Percentiles rank a stretch among this genome's conserved stretches.
Evolutionary conservation across 2,888 invertebrate species (phyloP).

Genomic region (Teinopalpus imperialis): DNA sequence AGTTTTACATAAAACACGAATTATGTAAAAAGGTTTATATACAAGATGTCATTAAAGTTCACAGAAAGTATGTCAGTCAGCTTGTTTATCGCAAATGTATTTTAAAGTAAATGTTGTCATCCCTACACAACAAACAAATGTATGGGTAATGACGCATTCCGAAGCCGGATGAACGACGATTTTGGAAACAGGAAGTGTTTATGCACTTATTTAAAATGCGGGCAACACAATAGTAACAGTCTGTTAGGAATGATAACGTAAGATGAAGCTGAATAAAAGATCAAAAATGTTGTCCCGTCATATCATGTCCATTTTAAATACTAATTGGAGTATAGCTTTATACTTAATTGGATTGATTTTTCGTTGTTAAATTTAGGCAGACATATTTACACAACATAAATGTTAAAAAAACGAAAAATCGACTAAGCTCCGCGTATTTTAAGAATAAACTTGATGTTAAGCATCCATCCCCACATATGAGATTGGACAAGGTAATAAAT

Average conservation of each 20-base stretch:
- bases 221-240: constrained; percentile 18
- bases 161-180: constrained; percentile 45
- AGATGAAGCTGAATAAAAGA: constrained; percentile 3
- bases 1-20: too few relatives aligned
- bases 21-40: too few relatives aligned
- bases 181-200: constrained; percentile 46
- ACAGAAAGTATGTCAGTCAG: background rate
- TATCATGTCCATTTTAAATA: background rate
- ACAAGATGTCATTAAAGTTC: background rate
- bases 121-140: constrained; percentile 7
- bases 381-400: too few relatives aligned
- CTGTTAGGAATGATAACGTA: background rate
- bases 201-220: constrained; percentile 28
- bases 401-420: too few relatives aligned
- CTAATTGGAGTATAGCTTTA: too few relatives aligned
- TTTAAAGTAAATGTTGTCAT: constrained; percentile 3
- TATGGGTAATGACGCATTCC: constrained; percentile 39
- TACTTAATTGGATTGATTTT: too few relatives aligned
- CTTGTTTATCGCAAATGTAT: constrained; percentile 15
- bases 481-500: constrained; percentile 45
- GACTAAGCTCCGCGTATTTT: too few relatives aligned
- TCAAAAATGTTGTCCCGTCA: background rate
- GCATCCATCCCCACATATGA: constrained; percentile 21
- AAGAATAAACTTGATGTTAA: too few relatives aligned
- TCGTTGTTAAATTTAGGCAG: too few relatives aligned